Conservation (phyloP, 1,140 invertebrate species). For the Lordiphosa mommai region DNA sequence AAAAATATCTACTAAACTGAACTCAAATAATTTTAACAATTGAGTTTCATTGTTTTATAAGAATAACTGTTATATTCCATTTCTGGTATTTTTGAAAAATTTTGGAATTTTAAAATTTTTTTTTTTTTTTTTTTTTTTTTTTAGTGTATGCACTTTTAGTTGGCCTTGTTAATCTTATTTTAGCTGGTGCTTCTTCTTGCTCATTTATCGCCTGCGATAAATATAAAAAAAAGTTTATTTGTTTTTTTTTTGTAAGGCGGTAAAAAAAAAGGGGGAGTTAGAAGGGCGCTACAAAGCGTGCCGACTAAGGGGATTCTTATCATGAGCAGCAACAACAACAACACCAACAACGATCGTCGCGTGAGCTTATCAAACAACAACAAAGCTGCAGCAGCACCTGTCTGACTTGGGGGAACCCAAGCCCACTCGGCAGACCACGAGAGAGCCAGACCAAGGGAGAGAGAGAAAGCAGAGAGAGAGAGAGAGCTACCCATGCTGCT, state of each 20-base stretch:
- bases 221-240: constrained; percentile 38
- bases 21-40: no score
- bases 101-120: no score
- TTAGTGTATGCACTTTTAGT: constrained; percentile 12
- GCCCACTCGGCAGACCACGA: not conserved
- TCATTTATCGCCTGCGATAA: constrained; percentile 57
- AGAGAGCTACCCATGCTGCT: not conserved
- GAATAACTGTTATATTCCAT: no score
- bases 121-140: no score
- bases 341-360: constrained; percentile 26
- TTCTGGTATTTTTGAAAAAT: no score
- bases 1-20: no score
- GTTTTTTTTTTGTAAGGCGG: constrained; percentile 11
- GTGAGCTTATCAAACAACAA: constrained; percentile 33
- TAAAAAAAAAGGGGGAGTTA: constrained; percentile 9
- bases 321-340: constrained; percentile 11
- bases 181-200: constrained; percentile 26
- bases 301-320: constrained; percentile 50
- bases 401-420: not conserved
- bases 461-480: constrained; percentile 2
- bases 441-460: constrained; percentile 3
- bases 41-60: no score
- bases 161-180: constrained; percentile 14
- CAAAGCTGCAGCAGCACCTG: not conserved
- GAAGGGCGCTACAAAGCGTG: constrained; percentile 47